Base-by-base conservation (phyloP, 2,888 invertebrate genomes). In the Leptinotarsa haldemani region DNA sequence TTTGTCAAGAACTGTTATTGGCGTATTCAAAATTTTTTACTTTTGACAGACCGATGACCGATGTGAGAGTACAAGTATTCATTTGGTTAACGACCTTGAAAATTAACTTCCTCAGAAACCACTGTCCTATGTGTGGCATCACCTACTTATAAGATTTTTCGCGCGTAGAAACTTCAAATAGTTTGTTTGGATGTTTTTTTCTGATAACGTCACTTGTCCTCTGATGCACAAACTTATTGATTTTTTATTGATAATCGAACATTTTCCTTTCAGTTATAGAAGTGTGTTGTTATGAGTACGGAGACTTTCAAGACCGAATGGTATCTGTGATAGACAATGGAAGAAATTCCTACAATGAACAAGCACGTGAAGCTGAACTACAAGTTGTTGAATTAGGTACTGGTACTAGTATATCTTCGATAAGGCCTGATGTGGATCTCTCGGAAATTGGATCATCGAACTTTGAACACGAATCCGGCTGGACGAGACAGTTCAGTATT, bases 201-300 rank as follows among this genome's bases (percentile, higher is more conserved):
- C 40, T 2, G 9, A 40, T 40, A 40, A 40, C 9, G 40, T 40
- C 40, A 40, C 40, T 40, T 9, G 40, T 40, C 2, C 40, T 12
- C 2, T 40, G 40, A 9, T 40, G 40, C 30, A 7, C 1, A 30
- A 40, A 40, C 48, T 48, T 48, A 4, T 50, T 16, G 7, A 1
- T 16, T 50, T 16, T 50, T 16, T 15, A 5, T 74, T 77, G 65
- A 68, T 65, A 50, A 46, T 58, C 64, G 40, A 40, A 40, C 65
- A 30, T 52, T 25, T 68, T 69, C 65, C 65, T 87, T 88, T 4
- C 84, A 94, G 95, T 95, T 71, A 93, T 95, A 78, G 95, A 95
- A 89, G 93, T 95, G 7, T 93, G 94, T 3, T 92, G 93, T 73
- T 93, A 93, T 0, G 95, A 95, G 87, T 95, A 95, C 82, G 95